These are phyloP conservation scores for Diorhabda elongata DNA, from an alignment of 1,140 invertebrate genomes.

Conservation along the genomic window DNA sequence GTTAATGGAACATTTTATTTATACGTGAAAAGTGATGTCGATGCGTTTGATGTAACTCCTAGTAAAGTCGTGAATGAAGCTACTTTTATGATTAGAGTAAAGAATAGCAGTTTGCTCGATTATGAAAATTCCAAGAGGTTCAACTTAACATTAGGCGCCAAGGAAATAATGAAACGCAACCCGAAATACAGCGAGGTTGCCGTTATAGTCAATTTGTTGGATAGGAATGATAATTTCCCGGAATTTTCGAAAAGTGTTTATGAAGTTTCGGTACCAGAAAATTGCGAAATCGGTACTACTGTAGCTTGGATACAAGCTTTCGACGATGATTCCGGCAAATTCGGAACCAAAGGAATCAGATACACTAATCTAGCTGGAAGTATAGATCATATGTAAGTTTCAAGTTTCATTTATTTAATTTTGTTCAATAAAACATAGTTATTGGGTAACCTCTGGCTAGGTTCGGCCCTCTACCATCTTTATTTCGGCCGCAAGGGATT, in stretches of 20 bases:
- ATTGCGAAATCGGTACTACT: constrained; percentile 75
- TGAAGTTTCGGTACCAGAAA: constrained; percentile 76
- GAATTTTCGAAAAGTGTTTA: constrained; percentile 77
- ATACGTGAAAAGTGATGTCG: constrained; percentile 72
- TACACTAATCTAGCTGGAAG: constrained; percentile 78
- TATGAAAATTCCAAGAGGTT: constrained; percentile 77
- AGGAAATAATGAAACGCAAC: constrained; percentile 69
- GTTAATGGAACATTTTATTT: constrained; percentile 89
- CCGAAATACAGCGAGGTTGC: constrained; percentile 72
- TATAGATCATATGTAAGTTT: constrained; percentile 77
- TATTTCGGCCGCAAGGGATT: too few relatives aligned
- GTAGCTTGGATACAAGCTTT: constrained; percentile 78
- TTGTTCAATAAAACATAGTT: too few relatives aligned
- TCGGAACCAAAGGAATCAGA: constrained; percentile 79
- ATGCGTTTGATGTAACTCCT: constrained; percentile 87
- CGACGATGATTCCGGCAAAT: constrained; percentile 81
- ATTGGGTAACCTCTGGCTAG: too few relatives aligned
- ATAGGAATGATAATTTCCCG: constrained; percentile 93
- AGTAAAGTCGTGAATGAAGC: constrained; percentile 86
- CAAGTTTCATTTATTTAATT: background rate
- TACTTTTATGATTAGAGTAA: constrained; percentile 85
- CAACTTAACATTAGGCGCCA: constrained; percentile 82
- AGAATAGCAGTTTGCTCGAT: constrained; percentile 76
- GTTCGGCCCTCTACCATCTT: too few relatives aligned
- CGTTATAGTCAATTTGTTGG: constrained; percentile 79